These are phyloP conservation scores for Chamaea fasciata DNA, from an alignment of 2,113 vertebrate genomes.

Conservation along the genomic window DNA sequence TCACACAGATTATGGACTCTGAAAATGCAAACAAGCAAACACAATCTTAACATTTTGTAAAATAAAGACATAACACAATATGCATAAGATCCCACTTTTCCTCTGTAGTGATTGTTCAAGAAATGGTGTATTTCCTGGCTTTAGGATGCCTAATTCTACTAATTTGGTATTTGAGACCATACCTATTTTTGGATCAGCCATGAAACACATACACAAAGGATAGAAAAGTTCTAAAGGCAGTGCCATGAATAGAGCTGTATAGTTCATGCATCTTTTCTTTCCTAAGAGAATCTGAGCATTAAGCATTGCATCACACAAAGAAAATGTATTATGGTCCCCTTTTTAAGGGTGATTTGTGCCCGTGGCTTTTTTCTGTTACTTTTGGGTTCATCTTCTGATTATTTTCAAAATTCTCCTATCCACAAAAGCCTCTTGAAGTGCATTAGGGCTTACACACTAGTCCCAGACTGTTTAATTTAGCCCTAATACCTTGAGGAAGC, in stretches of 20 bases:
- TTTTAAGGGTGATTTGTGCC: not conserved
- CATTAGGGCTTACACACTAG: constrained; percentile 29
- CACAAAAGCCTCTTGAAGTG: constrained; percentile 21
- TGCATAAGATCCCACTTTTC: not conserved
- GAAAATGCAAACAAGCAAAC: not conserved
- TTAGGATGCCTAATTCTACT: not conserved
- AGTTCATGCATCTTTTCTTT: not conserved
- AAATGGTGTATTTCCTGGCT: not conserved
- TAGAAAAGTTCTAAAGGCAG: not conserved
- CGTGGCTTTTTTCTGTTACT: not conserved
- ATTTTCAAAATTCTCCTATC: constrained; percentile 10
- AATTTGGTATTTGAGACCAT: not conserved
- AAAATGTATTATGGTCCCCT: not conserved
- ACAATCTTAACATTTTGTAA: not conserved
- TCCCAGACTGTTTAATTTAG: constrained; percentile 51
- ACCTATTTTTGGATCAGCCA: constrained; percentile 9
- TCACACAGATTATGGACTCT: not conserved
- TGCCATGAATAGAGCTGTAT: not conserved
- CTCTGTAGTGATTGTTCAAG: not conserved
- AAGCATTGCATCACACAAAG: constrained; percentile 16
- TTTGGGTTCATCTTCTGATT: not conserved
- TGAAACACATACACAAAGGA: not conserved
- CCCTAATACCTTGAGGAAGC: constrained; percentile 56
- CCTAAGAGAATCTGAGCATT: not conserved
- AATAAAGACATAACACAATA: not conserved